These are phyloP conservation scores for Lytechinus pictus DNA, from an alignment of 35 echinoderm and acorn worm genomes.

Conservation along the genomic window DNA sequence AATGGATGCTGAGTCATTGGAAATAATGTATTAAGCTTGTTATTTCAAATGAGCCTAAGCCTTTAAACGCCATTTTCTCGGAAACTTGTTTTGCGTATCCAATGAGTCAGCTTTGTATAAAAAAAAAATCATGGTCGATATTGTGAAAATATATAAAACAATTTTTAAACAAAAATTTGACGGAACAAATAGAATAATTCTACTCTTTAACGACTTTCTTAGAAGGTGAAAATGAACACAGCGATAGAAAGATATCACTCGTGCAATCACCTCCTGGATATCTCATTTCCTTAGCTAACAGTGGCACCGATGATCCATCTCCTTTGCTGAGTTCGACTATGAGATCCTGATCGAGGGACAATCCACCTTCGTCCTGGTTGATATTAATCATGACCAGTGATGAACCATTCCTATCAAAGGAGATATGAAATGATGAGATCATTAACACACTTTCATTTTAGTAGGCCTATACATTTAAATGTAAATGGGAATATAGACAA, in stretches of 20 bases:
- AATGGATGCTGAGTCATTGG: too few species aligned
- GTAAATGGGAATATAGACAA: too few species aligned
- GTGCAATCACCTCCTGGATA: slow-evolving; percentile 66
- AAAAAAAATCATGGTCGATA: too few species aligned
- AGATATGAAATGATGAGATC: neutral
- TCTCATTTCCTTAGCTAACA: slow-evolving; percentile 57
- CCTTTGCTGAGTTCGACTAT: slow-evolving; percentile 20
- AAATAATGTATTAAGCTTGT: too few species aligned
- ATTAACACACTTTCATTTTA: too few species aligned
- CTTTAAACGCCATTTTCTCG: too few species aligned
- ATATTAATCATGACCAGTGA: slow-evolving; percentile 45
- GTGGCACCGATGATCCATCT: slow-evolving; percentile 2
- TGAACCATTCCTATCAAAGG: slow-evolving; percentile 42
- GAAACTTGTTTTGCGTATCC: too few species aligned
- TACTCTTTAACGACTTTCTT: neutral
- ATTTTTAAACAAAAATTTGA: neutral
- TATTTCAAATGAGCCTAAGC: too few species aligned
- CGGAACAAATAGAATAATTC: neutral
- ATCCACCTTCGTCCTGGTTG: slow-evolving; percentile 40
- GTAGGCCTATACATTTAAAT: too few species aligned
- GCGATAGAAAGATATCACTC: slow-evolving; percentile 50
- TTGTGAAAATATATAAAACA: too few species aligned
- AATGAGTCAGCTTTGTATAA: too few species aligned
- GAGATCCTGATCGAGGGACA: slow-evolving; percentile 53
- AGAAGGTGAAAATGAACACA: neutral